Conservation (phyloP, 2,113 vertebrate genomes). For the Candoia aspera region DNA sequence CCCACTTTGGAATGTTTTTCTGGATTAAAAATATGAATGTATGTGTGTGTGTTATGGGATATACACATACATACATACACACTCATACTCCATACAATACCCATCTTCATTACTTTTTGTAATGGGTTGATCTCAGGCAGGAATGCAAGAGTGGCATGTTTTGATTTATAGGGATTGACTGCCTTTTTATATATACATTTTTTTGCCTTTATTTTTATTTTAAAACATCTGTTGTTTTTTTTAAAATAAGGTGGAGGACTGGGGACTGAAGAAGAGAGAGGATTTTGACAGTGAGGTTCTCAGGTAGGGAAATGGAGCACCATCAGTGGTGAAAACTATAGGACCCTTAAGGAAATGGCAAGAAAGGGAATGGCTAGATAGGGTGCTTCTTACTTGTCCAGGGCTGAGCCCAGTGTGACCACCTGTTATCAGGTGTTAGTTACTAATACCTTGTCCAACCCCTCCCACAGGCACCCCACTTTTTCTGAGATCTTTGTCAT, state of each 20-base stretch:
- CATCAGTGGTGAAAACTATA: neutral
- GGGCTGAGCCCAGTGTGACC: neutral
- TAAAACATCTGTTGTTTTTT: neutral
- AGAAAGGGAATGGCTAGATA: neutral
- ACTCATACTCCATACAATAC: neutral
- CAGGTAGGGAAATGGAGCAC: neutral
- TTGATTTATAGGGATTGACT: neutral
- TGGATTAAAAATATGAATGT: neutral
- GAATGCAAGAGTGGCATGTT: neutral
- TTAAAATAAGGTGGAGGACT: neutral
- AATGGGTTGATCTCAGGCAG: neutral
- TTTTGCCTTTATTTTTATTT: neutral
- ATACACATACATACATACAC: neutral
- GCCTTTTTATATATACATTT: neutral
- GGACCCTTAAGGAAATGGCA: neutral
- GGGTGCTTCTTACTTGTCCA: neutral
- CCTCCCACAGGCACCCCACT: neutral
- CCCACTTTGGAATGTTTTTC: neutral
- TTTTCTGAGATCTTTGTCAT: neutral
- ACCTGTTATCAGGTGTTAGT: neutral
- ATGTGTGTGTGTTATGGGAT: neutral
- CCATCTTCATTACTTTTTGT: neutral
- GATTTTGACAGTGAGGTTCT: neutral
- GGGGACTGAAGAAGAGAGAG: neutral
- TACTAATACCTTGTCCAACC: neutral